A percentile compares a stretch with the other conserved stretches of the same genome.
phyloP scores from a whole-genome alignment of 1,140 invertebrate species.

The Drosophila kanapiae region DNA sequence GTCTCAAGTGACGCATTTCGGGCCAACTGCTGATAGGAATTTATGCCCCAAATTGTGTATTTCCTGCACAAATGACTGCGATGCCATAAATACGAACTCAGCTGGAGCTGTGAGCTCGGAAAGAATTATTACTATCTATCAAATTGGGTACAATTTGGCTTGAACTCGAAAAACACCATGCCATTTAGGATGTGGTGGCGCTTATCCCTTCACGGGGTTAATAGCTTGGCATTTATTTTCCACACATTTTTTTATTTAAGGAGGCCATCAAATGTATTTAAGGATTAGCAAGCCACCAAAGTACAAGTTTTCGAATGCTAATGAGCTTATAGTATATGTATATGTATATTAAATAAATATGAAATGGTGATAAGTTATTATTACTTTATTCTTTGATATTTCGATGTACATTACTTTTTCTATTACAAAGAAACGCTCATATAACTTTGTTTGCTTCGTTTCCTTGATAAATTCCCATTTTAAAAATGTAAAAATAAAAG shows the following conservation, averaged over 20 bases:
- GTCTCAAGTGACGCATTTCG: conserved; percentile 40
- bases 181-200: conserved; percentile 13
- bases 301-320: not conserved
- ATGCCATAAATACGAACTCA: conserved; percentile 45
- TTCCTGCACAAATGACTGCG: conserved; percentile 53
- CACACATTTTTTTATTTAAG: conserved; percentile 15
- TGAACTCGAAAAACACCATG: conserved; percentile 19
- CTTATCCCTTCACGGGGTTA: conserved; percentile 36
- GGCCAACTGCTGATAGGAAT: conserved; percentile 52
- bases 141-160: conserved; percentile 47
- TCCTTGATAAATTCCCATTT: not conserved
- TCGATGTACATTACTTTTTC: not conserved
- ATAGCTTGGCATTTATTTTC: conserved; percentile 17
- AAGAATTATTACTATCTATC: conserved; percentile 51
- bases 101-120: conserved; percentile 36
- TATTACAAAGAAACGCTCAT: not conserved
- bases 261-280: not conserved
- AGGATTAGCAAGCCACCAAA: not conserved
- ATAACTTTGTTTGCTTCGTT: not conserved
- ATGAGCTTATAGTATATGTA: too few relatives aligned
- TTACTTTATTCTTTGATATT: not conserved
- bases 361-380: too few relatives aligned
- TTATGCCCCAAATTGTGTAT: conserved; percentile 66
- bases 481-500: not conserved
- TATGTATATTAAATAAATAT: too few relatives aligned